Percentiles rank a stretch among this genome's conserved stretches.
These are phyloP conservation scores for Trogon melanurus DNA, from an alignment of 2,113 vertebrate genomes.

Conservation along the genomic window DNA sequence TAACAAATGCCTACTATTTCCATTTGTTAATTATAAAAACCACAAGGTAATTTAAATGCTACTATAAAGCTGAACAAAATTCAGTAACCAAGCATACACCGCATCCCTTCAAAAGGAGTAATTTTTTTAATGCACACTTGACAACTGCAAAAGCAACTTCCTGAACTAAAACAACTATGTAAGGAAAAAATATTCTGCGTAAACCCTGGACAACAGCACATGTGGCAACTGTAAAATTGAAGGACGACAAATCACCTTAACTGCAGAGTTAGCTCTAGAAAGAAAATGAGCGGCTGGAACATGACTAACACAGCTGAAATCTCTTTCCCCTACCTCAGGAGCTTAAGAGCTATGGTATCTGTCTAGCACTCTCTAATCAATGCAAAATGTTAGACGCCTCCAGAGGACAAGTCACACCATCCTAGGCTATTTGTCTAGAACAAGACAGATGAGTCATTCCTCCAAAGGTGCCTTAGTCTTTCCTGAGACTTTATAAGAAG, in stretches of 20 bases:
- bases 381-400: not conserved
- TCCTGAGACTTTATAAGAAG: not conserved
- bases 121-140: not conserved
- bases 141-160: not conserved
- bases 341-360: not conserved
- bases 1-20: not conserved
- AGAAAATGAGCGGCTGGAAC: not conserved
- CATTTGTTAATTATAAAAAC: not conserved
- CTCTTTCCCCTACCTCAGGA: not conserved
- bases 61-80: not conserved
- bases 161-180: not conserved
- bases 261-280: not conserved
- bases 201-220: not conserved
- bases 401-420: not conserved
- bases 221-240: not conserved
- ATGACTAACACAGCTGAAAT: not conserved
- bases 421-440: not conserved
- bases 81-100: not conserved
- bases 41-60: not conserved
- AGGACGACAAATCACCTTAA: not conserved
- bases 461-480: not conserved
- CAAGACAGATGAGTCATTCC: conserved; percentile 9
- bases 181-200: not conserved
- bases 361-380: not conserved
- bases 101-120: not conserved